These are phyloP conservation scores for Bombus soroeensis DNA, from an alignment of 1,140 invertebrate species.

Conservation along the genomic window DNA sequence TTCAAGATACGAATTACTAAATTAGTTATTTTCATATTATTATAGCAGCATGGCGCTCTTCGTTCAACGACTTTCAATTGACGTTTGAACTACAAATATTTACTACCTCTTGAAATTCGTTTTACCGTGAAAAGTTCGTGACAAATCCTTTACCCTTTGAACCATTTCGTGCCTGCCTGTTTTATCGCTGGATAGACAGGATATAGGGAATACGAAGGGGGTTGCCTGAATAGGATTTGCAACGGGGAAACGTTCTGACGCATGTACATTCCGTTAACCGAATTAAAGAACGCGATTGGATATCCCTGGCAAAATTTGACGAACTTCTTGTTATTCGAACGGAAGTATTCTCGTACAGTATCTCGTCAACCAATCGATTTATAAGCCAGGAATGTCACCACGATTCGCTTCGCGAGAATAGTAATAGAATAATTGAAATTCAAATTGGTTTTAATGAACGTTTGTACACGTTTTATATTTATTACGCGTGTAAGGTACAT, in stretches of 20 bases:
- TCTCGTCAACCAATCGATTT: neutral
- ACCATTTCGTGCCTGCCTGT: neutral
- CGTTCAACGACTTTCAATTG: neutral
- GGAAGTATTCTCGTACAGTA: neutral
- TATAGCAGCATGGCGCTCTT: neutral
- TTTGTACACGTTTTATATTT: conserved; percentile 52
- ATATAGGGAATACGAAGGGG: neutral
- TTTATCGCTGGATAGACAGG: neutral
- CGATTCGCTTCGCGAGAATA: too few relatives aligned
- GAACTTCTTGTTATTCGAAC: neutral
- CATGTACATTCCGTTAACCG: neutral
- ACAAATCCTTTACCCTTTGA: neutral
- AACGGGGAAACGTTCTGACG: conserved; percentile 15
- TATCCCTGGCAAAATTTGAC: conserved; percentile 9
- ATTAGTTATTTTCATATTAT: neutral
- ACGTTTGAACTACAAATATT: neutral
- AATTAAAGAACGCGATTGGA: conserved; percentile 34
- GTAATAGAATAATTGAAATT: neutral
- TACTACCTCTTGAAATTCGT: neutral
- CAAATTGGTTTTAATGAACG: neutral
- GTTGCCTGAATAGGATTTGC: neutral
- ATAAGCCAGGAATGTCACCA: neutral
- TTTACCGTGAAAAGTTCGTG: neutral
- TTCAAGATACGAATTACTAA: neutral
- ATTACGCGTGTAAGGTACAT: conserved; percentile 59